Evolutionary conservation across 2,113 vertebrate species (phyloP).

Genomic region (Tragelaphus scriptus): DNA sequence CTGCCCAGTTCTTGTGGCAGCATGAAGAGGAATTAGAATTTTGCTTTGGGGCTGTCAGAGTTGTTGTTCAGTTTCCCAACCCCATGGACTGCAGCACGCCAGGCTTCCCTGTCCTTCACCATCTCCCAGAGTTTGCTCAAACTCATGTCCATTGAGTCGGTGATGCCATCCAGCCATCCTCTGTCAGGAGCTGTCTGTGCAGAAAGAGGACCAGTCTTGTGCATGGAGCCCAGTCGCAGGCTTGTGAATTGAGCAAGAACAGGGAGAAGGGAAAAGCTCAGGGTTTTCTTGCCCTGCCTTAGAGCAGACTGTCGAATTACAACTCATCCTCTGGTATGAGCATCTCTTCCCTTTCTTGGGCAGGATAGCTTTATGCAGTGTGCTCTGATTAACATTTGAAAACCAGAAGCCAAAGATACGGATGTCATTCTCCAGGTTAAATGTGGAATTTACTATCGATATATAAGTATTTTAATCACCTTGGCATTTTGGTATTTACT

Average conservation of each 20-base stretch:
- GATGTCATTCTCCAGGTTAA: neutral
- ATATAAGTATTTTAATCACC: neutral
- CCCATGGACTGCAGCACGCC: neutral
- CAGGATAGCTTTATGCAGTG: neutral
- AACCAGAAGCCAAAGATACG: neutral
- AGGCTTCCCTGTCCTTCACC: neutral
- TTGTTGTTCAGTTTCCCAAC: neutral
- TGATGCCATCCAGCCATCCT: neutral
- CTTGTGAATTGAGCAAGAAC: neutral
- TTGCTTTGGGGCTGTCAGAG: neutral
- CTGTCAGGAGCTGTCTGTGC: constrained; percentile 2
- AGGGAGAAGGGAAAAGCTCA: neutral
- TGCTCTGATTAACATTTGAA: neutral
- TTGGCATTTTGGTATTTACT: neutral
- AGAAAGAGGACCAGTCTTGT: neutral
- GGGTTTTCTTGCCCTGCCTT: neutral
- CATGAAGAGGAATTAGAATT: neutral
- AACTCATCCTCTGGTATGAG: neutral
- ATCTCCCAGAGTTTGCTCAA: neutral
- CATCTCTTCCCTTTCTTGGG: neutral
- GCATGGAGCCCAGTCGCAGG: neutral
- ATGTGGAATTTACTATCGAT: neutral
- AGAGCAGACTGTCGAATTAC: neutral
- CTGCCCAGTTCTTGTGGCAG: neutral
- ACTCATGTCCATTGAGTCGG: neutral